Evolutionary conservation across 2,888 invertebrate genomes (phyloP).

Genomic region (Tiphia femorata): DNA sequence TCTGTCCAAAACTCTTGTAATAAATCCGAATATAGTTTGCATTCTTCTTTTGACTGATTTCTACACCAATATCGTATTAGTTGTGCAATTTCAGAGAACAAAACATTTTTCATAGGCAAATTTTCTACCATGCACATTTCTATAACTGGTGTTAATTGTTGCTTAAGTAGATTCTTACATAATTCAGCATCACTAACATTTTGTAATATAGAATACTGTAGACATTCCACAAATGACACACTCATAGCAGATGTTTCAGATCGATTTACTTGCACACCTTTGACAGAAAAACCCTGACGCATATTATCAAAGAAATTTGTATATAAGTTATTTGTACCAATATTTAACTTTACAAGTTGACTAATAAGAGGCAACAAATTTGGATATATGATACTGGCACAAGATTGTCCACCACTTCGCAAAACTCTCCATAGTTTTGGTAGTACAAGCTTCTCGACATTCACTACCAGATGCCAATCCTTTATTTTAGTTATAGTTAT

Average conservation of each 20-base stretch:
- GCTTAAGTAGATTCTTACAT: conserved; percentile 65
- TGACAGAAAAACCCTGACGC: conserved; percentile 76
- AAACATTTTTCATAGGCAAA: conserved; percentile 64
- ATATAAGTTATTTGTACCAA: conserved; percentile 72
- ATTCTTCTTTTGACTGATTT: conserved; percentile 62
- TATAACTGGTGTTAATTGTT: conserved; percentile 69
- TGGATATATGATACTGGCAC: conserved; percentile 80
- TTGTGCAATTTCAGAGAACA: conserved; percentile 71
- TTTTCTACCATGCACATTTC: conserved; percentile 69
- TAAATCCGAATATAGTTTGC: conserved; percentile 59
- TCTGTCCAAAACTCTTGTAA: conserved; percentile 67
- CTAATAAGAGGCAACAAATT: conserved; percentile 84
- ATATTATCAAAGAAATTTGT: conserved; percentile 78
- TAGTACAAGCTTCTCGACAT: conserved; percentile 80
- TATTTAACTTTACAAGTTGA: conserved; percentile 73
- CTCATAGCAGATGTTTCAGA: conserved; percentile 79
- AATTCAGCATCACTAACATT: conserved; percentile 69
- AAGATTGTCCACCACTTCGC: conserved; percentile 82
- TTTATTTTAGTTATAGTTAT: conserved; percentile 74
- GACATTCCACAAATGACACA: conserved; percentile 80
- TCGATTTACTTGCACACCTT: conserved; percentile 74
- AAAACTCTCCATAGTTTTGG: conserved; percentile 79
- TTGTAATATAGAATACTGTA: conserved; percentile 75
- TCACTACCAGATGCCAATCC: conserved; percentile 80
- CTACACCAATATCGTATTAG: conserved; percentile 74